A percentile compares a stretch with the other conserved stretches of the same genome.
Conservation (phyloP, 2,888 invertebrate genomes). For the Volucella inflata region DNA sequence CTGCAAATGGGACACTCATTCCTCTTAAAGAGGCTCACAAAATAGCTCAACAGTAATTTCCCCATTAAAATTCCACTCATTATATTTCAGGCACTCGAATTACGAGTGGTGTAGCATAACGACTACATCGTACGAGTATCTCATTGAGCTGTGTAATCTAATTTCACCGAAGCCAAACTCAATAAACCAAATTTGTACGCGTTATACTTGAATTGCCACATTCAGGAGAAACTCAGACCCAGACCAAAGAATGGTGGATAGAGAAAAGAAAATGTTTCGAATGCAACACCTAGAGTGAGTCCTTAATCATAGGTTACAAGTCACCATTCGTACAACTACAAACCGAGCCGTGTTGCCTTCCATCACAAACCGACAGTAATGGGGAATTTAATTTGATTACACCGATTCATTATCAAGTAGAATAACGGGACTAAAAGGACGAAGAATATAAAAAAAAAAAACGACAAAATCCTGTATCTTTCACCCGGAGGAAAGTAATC, state of each 20-base stretch:
- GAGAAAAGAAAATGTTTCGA: slow-evolving; percentile 30
- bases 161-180: slow-evolving; percentile 66
- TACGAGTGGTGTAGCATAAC: slow-evolving; percentile 3
- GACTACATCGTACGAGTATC: slow-evolving; percentile 7
- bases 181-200: slow-evolving; percentile 61
- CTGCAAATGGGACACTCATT: background rate
- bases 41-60: slow-evolving; percentile 50
- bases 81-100: slow-evolving; percentile 40
- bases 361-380: slow-evolving; percentile 52
- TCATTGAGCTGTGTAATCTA: slow-evolving; percentile 45
- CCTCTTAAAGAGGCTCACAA: background rate
- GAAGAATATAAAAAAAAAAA: slow-evolving; percentile 4
- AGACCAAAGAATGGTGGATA: background rate
- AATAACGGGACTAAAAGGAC: slow-evolving; percentile 26
- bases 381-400: slow-evolving; percentile 72
- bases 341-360: background rate
- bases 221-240: slow-evolving; percentile 10
- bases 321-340: too few species aligned
- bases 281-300: slow-evolving; percentile 31
- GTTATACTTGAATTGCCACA: slow-evolving; percentile 34
- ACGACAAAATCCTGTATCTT: slow-evolving; percentile 20
- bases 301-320: background rate
- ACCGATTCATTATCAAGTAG: slow-evolving; percentile 66
- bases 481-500: slow-evolving; percentile 38
- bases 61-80: slow-evolving; percentile 67